These are phyloP conservation scores for Ptilodon capucinus DNA, from an alignment of 2,888 invertebrate species.

Conservation along the genomic window DNA sequence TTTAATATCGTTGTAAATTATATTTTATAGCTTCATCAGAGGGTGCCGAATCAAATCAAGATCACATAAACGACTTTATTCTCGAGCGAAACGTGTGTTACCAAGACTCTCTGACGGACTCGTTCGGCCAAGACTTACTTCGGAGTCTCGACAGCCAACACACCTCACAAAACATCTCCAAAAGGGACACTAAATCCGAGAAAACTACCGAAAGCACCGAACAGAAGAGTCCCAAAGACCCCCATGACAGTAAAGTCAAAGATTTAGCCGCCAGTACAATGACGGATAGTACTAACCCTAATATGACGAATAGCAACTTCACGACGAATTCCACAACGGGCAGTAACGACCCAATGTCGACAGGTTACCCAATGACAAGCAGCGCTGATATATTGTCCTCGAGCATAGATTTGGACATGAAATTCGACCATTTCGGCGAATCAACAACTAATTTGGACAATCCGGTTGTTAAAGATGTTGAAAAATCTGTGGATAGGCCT, in stretches of 20 bases:
- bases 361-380: slow-evolving; percentile 73
- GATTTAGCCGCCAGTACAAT: slow-evolving; percentile 61
- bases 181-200: slow-evolving; percentile 65
- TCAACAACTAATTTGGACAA: slow-evolving; percentile 63
- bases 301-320: slow-evolving; percentile 73
- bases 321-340: slow-evolving; percentile 73
- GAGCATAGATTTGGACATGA: slow-evolving; percentile 82
- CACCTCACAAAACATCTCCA: slow-evolving; percentile 46
- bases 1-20: no score
- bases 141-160: slow-evolving; percentile 67
- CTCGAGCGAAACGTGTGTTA: slow-evolving; percentile 76
- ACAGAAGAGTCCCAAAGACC: slow-evolving; percentile 67
- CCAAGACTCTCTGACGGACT: slow-evolving; percentile 76
- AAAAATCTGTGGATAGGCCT: slow-evolving; percentile 40
- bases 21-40: slow-evolving; percentile 65
- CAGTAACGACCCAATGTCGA: slow-evolving; percentile 63
- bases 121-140: slow-evolving; percentile 68
- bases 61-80: slow-evolving; percentile 74
- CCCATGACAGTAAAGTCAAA: slow-evolving; percentile 67
- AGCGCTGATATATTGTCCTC: slow-evolving; percentile 66
- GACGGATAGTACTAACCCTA: slow-evolving; percentile 70
- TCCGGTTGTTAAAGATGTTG: slow-evolving; percentile 44
- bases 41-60: slow-evolving; percentile 66
- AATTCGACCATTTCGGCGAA: slow-evolving; percentile 85
- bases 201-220: slow-evolving; percentile 66